A percentile compares a stretch with the other conserved stretches of the same genome.
phyloP scores from a whole-genome alignment of 1,140 invertebrate species.

The Steinernema khuongi region DNA sequence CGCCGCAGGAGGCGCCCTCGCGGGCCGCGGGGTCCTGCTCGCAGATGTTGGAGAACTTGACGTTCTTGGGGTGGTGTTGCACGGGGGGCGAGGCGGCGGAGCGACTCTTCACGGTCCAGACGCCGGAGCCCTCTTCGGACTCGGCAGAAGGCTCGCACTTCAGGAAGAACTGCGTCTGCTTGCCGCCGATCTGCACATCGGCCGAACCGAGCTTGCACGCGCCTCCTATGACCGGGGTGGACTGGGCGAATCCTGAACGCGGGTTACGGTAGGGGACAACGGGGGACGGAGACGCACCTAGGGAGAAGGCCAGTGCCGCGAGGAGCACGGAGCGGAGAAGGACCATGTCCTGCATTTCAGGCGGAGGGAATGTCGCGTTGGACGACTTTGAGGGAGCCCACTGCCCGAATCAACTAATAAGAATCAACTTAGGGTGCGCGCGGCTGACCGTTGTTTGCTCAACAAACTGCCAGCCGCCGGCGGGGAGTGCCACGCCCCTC shows the following conservation, averaged over 20 bases:
- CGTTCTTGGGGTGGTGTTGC: conserved; percentile 44
- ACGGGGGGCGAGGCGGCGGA: conserved; percentile 25
- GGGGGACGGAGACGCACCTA: not conserved
- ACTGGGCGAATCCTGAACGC: conserved; percentile 26
- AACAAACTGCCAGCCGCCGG: conserved; percentile 12
- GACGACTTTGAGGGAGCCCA: not conserved
- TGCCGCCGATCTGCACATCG: conserved; percentile 57
- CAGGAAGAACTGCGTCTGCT: conserved; percentile 58
- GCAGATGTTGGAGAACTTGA: conserved; percentile 40
- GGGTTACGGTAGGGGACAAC: not conserved
- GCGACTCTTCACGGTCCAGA: conserved; percentile 56
- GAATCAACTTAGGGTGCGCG: not conserved
- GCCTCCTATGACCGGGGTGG: conserved; percentile 56
- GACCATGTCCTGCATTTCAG: not conserved
- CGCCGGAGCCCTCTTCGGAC: conserved; percentile 44
- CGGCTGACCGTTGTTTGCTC: conserved; percentile 1
- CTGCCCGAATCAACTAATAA: conserved; percentile 1
- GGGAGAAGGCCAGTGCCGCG: not conserved
- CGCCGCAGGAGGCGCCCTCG: conserved; percentile 42
- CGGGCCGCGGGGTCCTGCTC: conserved; percentile 50
- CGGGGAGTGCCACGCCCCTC: not conserved
- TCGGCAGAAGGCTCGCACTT: conserved; percentile 52
- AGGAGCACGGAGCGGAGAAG: not conserved
- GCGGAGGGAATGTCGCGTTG: not conserved
- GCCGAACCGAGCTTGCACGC: conserved; percentile 48